phyloP scores from a whole-genome alignment of 2,888 invertebrate species.

The Metopia argyrocephala region DNA sequence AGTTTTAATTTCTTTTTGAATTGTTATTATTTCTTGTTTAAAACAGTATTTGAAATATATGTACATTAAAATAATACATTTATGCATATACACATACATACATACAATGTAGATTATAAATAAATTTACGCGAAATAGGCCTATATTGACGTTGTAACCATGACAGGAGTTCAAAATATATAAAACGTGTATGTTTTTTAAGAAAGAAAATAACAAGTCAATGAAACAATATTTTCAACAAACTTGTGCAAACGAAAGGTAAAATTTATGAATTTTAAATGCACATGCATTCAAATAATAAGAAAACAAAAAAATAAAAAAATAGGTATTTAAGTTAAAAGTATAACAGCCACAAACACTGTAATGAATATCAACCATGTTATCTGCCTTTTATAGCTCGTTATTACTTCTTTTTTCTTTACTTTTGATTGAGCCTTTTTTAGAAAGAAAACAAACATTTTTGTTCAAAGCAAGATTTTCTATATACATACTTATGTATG shows the following conservation, averaged over 20 bases:
- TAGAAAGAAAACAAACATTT: no score
- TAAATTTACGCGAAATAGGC: constrained; percentile 64
- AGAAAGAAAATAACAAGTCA: constrained; percentile 25
- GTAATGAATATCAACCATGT: no score
- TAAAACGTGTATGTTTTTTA: constrained; percentile 43
- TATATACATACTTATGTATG: no score
- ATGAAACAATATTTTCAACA: background rate
- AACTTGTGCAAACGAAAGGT: background rate
- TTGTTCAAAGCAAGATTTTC: no score
- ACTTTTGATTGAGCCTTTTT: no score
- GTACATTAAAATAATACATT: background rate
- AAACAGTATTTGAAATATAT: background rate
- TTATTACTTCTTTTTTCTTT: no score
- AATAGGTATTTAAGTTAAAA: no score
- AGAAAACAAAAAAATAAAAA: background rate
- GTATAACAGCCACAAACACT: no score
- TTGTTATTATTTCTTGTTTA: no score
- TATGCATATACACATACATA: background rate
- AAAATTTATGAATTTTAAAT: background rate
- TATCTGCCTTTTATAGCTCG: no score
- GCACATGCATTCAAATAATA: background rate
- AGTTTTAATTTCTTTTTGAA: background rate
- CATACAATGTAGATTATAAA: no score
- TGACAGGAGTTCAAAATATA: constrained; percentile 68
- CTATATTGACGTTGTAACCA: constrained; percentile 61